Base-by-base conservation (phyloP, 1,140 invertebrate genomes). In the Thaumetopoea pityocampa region DNA sequence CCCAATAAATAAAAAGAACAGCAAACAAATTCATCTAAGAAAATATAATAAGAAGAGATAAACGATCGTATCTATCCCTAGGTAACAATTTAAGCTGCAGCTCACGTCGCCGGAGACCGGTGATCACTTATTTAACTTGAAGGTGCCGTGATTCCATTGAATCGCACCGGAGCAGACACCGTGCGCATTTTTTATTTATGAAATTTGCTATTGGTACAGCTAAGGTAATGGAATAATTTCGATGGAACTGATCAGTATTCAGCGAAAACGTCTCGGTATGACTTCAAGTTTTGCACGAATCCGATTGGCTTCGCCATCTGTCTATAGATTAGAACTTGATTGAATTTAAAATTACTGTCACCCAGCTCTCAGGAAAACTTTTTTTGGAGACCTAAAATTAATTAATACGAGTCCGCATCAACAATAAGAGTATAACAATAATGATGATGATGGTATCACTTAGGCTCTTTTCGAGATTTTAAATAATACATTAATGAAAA, bases 91-190 rank as follows among this genome's bases (percentile, higher is more conserved):
- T 22, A 41, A 16, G 18, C 41, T 69, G 65, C 79, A 35, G 17
- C 24, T 71, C 79, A 76, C 79, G 74, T 83, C 51, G 24, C 29
- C 57, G 41, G 9, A 50, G 63, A 55, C 64, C 72, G 70, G 70
- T 77, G 76, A 80, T 83, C 76, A 74, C 69, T 82, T 80, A 80
- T 80, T 80, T 79, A 76, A 77, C 73, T 78, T 66, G 40, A 53
- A 65, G 60, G 65, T 62, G 63, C 60, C 61, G 70, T 77, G 76
- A 83, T 83, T 80, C 59, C 50, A 70, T 65, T 71, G 70, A 79
- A 76, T 73, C 69, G 60, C 67, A 68, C 51, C 56, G 70, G 56
- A 65, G 59, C 54, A 70, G 62, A 63, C 64, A 59, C 45, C 48
- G 33, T 35, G 34, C 50, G 62, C 64, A 67, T 70, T 77, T 80